Base-by-base conservation (phyloP, 2,113 vertebrate genomes). In the Microcebus ravelobensis region DNA sequence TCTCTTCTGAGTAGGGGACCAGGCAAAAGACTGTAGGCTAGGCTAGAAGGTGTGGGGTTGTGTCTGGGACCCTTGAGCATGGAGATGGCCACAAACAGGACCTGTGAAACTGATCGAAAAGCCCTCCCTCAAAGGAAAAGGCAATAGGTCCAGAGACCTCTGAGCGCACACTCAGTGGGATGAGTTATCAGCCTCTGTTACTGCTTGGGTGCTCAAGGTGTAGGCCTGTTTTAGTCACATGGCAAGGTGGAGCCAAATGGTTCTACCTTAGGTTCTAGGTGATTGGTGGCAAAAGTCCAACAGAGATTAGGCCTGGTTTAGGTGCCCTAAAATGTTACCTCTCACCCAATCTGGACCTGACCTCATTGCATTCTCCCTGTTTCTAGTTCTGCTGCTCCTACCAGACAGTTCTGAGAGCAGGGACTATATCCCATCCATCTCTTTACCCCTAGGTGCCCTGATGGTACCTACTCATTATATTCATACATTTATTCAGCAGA, bases 201-300 rank as follows among this genome's bases (percentile, higher is more conserved):
- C 70, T 90, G 11, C 36, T 81, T 55, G n/a, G 20, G 10, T 71
- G 34, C 59, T 57, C 79, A 42, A 21, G n/a, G 55, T 18, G 48
- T 57, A 81, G 39, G n/a, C 77, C 63, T 57, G 14, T 71, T 45
- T 52, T 48, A 92, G 73, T 74, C 76, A 74, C 67, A 57, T 20
- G 20, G 55, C 63, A 23, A 55, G 70, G 76, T 39, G 23, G 23
- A 85, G 76, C 81, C 81, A 74, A 23, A 25, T 84, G 65, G 39
- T 85, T 74, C 55, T 77, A 55, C 52, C 31, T 73, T 87, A 59
- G 70, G 42, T 77, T 94, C 84, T 73, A 11, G 11, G 63, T 36
- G 23, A 11, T 70, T 96, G 74, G 55, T 86, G 45, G 29, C 82
- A 87, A 74, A 96, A 93, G 50, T 57, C 82, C 82, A 42, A 63